Conservation (phyloP, 1,140 invertebrate genomes). For the Harpegnathos saltator region DNA sequence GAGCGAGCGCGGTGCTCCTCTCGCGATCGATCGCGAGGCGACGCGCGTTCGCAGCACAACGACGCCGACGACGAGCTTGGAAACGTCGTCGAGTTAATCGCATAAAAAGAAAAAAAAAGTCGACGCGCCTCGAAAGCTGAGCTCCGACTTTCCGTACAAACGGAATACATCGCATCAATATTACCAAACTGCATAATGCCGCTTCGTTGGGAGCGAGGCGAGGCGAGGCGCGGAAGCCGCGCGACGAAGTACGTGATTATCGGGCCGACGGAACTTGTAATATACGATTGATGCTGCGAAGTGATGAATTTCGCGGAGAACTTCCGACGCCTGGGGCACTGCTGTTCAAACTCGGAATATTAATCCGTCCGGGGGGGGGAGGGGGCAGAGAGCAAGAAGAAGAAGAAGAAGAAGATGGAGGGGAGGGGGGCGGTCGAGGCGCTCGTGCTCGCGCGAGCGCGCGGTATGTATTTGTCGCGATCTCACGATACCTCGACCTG, state of each 20-base stretch:
- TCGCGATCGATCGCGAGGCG: too few relatives aligned
- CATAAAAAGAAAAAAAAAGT: too few relatives aligned
- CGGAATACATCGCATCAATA: constrained; percentile 8
- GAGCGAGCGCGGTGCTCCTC: too few relatives aligned
- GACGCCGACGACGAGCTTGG: not conserved
- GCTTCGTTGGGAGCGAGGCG: constrained; percentile 4
- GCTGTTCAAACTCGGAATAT: constrained; percentile 28
- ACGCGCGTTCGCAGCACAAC: not conserved
- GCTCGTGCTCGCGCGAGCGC: too few relatives aligned
- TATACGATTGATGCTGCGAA: constrained; percentile 30
- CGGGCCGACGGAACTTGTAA: constrained; percentile 29
- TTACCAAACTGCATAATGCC: constrained; percentile 5
- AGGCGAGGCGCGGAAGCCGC: not conserved
- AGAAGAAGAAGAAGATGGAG: not conserved
- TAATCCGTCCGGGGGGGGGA: constrained; percentile 24
- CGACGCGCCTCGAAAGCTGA: not conserved
- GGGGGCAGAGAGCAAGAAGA: not conserved
- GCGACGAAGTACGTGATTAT: constrained; percentile 41
- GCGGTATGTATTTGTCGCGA: constrained; percentile 43
- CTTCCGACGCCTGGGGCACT: constrained; percentile 3
- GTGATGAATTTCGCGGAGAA: constrained; percentile 29
- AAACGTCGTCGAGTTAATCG: not conserved
- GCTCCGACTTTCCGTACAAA: not conserved
- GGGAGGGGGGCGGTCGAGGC: not conserved
- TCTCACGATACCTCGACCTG: constrained; percentile 33